Conservation (phyloP, 1,140 invertebrate genomes). For the Metopolophium dirhodum region DNA sequence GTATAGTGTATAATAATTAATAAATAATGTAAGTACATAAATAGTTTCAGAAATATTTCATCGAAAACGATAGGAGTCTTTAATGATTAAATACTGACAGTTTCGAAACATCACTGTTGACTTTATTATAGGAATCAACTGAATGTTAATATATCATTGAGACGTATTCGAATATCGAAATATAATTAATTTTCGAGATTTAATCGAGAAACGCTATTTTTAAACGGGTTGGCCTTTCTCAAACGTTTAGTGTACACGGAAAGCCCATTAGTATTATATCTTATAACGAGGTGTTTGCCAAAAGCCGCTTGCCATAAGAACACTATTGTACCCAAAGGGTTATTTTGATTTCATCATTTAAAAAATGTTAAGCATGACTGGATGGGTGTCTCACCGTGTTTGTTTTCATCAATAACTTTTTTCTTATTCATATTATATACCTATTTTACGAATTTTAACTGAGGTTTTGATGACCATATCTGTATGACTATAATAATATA, state of each 20-base stretch:
- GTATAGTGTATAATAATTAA: no score
- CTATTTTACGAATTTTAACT: background rate
- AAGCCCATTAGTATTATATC: background rate
- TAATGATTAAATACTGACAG: background rate
- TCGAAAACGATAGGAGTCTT: background rate
- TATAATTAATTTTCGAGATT: background rate
- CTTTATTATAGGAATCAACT: background rate
- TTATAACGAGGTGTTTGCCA: background rate
- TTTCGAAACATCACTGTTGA: no score
- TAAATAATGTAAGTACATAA: no score
- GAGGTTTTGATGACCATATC: no score
- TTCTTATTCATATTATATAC: background rate
- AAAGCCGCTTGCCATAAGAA: background rate
- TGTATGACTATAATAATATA: background rate
- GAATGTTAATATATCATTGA: background rate
- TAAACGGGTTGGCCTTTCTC: background rate
- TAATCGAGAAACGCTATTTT: background rate
- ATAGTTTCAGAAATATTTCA: background rate
- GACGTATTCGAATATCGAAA: background rate
- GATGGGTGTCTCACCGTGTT: background rate
- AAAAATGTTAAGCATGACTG: background rate
- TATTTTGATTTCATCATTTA: background rate
- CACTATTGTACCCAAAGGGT: no score
- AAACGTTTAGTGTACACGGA: background rate
- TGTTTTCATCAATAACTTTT: no score